phyloP scores from a whole-genome alignment of 2,888 invertebrate genomes.

The Clostera curtula region DNA sequence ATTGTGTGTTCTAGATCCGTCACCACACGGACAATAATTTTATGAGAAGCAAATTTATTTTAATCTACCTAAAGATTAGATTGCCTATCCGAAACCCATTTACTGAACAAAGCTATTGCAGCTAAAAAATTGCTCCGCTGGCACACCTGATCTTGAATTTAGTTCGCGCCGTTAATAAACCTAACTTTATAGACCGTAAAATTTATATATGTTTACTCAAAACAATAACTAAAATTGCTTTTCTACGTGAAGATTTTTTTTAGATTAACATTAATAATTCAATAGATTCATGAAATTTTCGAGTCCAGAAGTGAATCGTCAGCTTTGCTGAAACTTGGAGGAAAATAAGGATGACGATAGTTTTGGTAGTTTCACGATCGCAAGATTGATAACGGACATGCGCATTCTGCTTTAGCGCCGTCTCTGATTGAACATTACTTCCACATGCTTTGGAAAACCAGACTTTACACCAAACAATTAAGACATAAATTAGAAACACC shows the following conservation, averaged over 20 bases:
- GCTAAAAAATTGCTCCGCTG: no score
- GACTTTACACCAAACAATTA: constrained; percentile 32
- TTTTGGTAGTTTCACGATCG: constrained; percentile 53
- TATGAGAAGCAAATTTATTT: no score
- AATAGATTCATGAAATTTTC: constrained; percentile 5
- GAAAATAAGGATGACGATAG: constrained; percentile 63
- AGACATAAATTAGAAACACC: constrained; percentile 27
- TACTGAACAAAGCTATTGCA: no score
- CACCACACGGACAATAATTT: no score
- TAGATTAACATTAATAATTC: constrained; percentile 25
- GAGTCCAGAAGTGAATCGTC: constrained; percentile 5
- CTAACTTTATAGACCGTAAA: constrained; percentile 36
- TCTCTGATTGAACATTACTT: constrained; percentile 41
- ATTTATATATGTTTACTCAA: no score
- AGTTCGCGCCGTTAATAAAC: no score
- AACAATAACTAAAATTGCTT: no score
- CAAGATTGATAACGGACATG: constrained; percentile 59
- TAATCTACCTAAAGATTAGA: no score
- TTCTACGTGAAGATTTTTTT: no score
- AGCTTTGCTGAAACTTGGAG: constrained; percentile 35
- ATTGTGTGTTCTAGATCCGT: no score
- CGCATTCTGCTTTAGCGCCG: constrained; percentile 42
- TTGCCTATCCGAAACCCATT: no score
- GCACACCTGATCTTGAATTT: constrained; percentile 21
- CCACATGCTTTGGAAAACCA: constrained; percentile 26